phyloP scores from a whole-genome alignment of 2,797 vertebrate genomes.

The Myotis findleyi region DNA sequence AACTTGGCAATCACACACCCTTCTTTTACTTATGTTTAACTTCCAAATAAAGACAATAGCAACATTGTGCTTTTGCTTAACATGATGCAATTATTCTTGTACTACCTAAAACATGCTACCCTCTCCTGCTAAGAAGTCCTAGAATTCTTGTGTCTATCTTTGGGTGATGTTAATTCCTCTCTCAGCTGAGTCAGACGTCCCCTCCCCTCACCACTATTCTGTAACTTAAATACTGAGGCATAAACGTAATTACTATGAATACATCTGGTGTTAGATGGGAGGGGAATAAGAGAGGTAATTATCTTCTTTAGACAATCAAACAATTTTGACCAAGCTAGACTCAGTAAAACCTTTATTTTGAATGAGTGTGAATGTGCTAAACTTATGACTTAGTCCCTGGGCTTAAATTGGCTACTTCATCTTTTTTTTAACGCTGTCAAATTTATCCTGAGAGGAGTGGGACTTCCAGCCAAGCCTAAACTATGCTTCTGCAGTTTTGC shows the following conservation, averaged over 20 bases:
- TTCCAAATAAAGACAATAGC: background rate
- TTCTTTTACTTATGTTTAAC: background rate
- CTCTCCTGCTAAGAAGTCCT: background rate
- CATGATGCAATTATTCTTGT: background rate
- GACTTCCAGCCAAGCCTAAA: background rate
- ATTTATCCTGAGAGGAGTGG: background rate
- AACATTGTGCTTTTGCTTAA: background rate
- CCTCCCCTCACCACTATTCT: background rate
- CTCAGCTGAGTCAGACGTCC: background rate
- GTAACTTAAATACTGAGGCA: conserved; percentile 6
- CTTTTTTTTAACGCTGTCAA: background rate
- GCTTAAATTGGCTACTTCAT: background rate
- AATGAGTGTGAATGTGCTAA: background rate
- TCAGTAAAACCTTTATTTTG: conserved; percentile 38
- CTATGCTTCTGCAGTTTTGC: background rate
- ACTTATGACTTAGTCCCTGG: background rate
- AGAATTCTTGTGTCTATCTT: background rate
- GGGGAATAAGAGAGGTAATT: background rate
- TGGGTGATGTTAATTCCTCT: background rate
- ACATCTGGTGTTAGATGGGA: background rate
- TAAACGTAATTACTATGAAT: background rate
- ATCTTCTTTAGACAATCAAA: conserved; percentile 13
- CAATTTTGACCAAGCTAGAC: background rate
- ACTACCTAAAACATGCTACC: background rate
- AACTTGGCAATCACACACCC: background rate